These are phyloP conservation scores for Campaea margaritaria DNA, from an alignment of 2,888 invertebrate genomes.

Conservation along the genomic window DNA sequence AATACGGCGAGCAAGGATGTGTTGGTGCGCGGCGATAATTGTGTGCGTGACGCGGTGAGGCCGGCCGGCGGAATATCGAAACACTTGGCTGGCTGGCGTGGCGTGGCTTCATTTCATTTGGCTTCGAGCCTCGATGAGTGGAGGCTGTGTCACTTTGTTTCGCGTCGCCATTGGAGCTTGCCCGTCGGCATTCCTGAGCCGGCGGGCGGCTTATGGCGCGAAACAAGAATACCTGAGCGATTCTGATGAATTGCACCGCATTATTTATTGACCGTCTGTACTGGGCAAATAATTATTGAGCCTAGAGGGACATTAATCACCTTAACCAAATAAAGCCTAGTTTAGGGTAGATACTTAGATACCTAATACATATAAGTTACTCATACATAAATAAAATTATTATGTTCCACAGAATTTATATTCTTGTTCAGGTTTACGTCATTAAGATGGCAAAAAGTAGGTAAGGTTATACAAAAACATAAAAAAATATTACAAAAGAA, in stretches of 20 bases:
- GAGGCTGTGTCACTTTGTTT: constrained; percentile 60
- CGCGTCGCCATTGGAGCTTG: constrained; percentile 62
- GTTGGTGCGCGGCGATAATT: constrained; percentile 61
- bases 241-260: constrained; percentile 75
- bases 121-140: constrained; percentile 54
- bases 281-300: constrained; percentile 26
- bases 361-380: too few species aligned
- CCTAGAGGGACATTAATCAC: background rate
- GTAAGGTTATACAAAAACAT: background rate
- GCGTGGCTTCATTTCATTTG: constrained; percentile 53
- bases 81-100: constrained; percentile 32
- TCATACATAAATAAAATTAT: too few species aligned
- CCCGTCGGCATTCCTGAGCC: constrained; percentile 77
- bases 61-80: constrained; percentile 41
- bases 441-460: background rate
- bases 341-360: too few species aligned
- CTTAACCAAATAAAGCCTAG: too few species aligned
- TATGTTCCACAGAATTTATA: too few species aligned
- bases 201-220: constrained; percentile 74
- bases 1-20: constrained; percentile 58
- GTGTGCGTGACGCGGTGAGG: constrained; percentile 59
- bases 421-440: too few species aligned
- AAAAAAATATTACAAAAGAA: background rate
- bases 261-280: constrained; percentile 57
- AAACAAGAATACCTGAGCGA: constrained; percentile 77